Base-by-base conservation (phyloP, 92 coral and sea anemone genomes). In the Phymanthus crucifer region DNA sequence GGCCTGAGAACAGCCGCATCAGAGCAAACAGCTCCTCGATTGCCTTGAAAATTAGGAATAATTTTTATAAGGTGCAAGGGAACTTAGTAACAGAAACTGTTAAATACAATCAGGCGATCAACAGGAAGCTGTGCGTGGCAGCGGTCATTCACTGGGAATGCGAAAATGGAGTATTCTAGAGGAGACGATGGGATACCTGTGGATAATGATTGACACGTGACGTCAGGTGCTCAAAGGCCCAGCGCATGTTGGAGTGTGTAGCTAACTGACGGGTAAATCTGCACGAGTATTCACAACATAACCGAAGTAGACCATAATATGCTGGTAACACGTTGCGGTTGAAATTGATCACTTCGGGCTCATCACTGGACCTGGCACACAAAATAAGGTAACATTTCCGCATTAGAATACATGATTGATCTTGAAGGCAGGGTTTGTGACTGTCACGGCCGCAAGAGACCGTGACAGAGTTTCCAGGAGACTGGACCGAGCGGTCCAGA, bases 201-300 rank as follows among this genome's bases (percentile, higher is more conserved):
- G 99, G 99, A 52, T 95, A 95, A 40, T 95, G 99, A 71, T 93
- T 95, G 80, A 93, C 89, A 21, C 99, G 90, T 5, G 90, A 86
- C 5, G 98, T 93, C 54, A 95, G 86, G 76, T 95, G 90, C 86
- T 95, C 99, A 81, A 95, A 95, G 1, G 99, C 99, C 99, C 99
- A 95, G 57, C 91, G 83, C 99, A 95, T 95, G 90, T 95, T 95
- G 40, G 98, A 85, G 66, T 95, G 99, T n/a, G 72, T 67, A 66
- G 99, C 92, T 40, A 95, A 87, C 70, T 95, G 98, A 33, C 96
- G 94, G 0, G 99, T 91, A 70, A 95, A 95, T 16, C 87, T 56
- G 54, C 88, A 87, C 17, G 99, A 95, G 74, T 93, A 92, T 66
- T 95, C 98, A 83, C 99, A 95, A 46, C 98, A 94, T 71, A 95